Conservation (phyloP, 2,113 vertebrate genomes). For the Chaenogobius annularis region DNA sequence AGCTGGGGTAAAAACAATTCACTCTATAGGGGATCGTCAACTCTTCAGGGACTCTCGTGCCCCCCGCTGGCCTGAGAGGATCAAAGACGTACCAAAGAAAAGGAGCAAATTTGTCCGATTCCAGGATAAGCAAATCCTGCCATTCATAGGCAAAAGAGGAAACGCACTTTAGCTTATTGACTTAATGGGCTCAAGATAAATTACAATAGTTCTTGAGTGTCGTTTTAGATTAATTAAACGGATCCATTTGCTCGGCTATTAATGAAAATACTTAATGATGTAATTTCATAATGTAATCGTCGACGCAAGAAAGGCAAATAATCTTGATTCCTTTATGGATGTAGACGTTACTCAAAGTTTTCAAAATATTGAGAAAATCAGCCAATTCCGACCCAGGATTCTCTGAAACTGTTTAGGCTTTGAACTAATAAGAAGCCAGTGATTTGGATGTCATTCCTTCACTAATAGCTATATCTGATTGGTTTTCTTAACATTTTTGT, state of each 20-base stretch:
- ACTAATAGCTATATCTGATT: not conserved
- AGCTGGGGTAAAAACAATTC: slow-evolving; percentile 68
- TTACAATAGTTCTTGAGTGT: slow-evolving; percentile 21
- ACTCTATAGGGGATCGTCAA: slow-evolving; percentile 31
- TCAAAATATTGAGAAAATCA: not conserved
- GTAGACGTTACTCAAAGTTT: not conserved
- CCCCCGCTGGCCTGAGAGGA: slow-evolving; percentile 52
- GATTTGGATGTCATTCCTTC: no score
- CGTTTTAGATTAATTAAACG: not conserved
- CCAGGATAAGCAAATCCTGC: slow-evolving; percentile 41
- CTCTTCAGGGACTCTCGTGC: slow-evolving; percentile 21
- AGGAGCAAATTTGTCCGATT: slow-evolving; percentile 37
- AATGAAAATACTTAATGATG: not conserved
- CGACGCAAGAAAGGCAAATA: not conserved
- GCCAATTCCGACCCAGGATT: not conserved
- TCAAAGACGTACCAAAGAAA: slow-evolving; percentile 47
- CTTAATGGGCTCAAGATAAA: slow-evolving; percentile 37
- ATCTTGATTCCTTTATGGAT: not conserved
- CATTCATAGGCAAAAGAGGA: slow-evolving; percentile 23
- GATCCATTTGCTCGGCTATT: slow-evolving; percentile 5
- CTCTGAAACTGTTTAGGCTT: not conserved
- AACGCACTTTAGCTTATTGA: slow-evolving; percentile 39
- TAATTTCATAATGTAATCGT: not conserved
- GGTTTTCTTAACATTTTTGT: not conserved
- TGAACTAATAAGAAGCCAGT: not conserved